A percentile compares a stretch with the other conserved stretches of the same genome.
Conservation (phyloP, 2,888 invertebrate genomes). For the Eugnorisma glareosa region DNA sequence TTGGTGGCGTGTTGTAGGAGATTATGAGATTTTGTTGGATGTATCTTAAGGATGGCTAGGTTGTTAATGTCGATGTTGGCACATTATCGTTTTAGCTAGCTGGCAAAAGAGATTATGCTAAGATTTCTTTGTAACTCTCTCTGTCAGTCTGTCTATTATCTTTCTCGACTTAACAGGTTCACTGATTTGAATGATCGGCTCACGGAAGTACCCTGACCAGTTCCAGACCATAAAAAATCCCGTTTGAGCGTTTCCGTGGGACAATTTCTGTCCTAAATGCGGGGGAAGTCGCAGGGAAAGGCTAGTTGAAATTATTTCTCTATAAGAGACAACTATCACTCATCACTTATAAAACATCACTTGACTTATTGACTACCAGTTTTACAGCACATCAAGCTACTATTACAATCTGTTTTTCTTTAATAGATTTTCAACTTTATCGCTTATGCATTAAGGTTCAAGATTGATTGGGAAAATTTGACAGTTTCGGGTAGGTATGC, state of each 20-base stretch:
- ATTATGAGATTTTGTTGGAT: neutral
- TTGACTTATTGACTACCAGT: no score
- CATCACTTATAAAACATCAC: neutral
- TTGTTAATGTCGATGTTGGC: neutral
- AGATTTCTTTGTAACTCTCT: neutral
- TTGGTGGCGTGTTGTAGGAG: neutral
- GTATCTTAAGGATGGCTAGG: neutral
- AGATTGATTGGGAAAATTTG: no score
- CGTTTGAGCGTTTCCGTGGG: neutral
- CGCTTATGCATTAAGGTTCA: no score
- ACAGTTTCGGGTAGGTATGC: no score
- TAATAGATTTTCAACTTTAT: no score
- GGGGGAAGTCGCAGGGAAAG: neutral
- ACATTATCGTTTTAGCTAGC: neutral
- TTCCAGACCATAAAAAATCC: neutral
- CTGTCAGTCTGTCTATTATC: neutral
- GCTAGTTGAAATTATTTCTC: neutral
- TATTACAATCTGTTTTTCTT: no score
- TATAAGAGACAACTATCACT: neutral
- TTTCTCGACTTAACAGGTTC: neutral
- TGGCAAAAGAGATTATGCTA: neutral
- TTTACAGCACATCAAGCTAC: no score
- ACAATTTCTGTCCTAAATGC: neutral
- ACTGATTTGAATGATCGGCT: neutral
- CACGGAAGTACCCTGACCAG: neutral